These are phyloP conservation scores for Cyprichromis sp. DNA, from an alignment of 2,113 vertebrate species.

Conservation along the genomic window DNA sequence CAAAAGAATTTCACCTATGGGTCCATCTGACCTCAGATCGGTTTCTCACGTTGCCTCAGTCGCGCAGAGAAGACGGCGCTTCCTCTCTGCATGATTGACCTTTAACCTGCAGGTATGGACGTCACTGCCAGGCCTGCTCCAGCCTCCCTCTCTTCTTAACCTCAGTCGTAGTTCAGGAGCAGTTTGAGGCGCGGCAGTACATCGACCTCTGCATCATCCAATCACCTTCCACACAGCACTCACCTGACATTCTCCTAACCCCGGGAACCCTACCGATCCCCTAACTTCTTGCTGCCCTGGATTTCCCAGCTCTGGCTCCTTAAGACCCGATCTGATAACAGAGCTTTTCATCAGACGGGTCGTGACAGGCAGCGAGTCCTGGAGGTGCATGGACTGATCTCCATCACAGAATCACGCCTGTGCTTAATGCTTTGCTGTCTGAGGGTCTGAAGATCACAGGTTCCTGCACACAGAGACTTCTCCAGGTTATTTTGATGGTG, in stretches of 20 bases:
- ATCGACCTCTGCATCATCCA: background rate
- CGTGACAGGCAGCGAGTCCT: background rate
- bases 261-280: accelerated
- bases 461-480: background rate
- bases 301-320: background rate
- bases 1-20: background rate
- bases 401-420: background rate
- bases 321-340: accelerated
- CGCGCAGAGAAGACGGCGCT: accelerated
- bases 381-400: background rate
- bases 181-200: accelerated
- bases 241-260: background rate
- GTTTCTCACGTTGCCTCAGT: background rate
- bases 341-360: background rate
- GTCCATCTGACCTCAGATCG: background rate
- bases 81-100: background rate
- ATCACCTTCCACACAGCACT: background rate
- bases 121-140: background rate
- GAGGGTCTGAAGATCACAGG: background rate
- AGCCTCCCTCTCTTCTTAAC: background rate
- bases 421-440: background rate
- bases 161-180: background rate
- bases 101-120: background rate
- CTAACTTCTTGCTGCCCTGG: background rate
- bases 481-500: background rate